Percentiles rank a stretch among this genome's conserved stretches.
Evolutionary conservation across 1,140 invertebrate genomes (phyloP).

Genomic region (Sinonovacula constricta): DNA sequence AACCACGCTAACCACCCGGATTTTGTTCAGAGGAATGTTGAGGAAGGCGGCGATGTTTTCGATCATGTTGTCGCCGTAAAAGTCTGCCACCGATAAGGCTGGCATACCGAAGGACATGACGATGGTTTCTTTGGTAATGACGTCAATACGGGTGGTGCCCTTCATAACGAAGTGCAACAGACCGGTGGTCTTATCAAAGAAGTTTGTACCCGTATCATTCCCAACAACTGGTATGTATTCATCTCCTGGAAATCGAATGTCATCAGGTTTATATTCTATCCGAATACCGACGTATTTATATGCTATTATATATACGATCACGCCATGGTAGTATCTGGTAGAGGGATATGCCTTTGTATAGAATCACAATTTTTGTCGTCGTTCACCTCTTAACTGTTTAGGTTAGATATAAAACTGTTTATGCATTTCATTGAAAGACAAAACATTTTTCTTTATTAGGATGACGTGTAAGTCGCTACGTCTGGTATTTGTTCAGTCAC

Average conservation of each 20-base stretch:
- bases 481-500: no score
- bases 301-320: no score
- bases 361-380: no score
- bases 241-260: conserved; percentile 29
- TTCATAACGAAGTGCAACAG: conserved; percentile 61
- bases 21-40: conserved; percentile 65
- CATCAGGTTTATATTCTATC: no score
- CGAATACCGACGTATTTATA: no score
- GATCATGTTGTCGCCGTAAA: conserved; percentile 73
- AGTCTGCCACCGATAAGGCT: conserved; percentile 68
- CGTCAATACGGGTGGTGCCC: conserved; percentile 54
- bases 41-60: conserved; percentile 74
- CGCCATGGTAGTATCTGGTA: no score
- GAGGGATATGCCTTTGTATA: no score
- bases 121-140: conserved; percentile 51
- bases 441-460: no score
- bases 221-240: conserved; percentile 23
- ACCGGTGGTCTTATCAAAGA: conserved; percentile 59
- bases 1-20: conserved; percentile 68
- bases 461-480: no score
- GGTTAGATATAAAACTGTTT: no score
- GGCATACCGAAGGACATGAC: conserved; percentile 66
- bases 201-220: conserved; percentile 63
- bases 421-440: no score
- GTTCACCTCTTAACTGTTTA: no score